Percentiles rank a stretch among this genome's conserved stretches.
Evolutionary conservation across 2,797 vertebrate species (phyloP).

Genomic region (Setipinna tenuifilis): DNA sequence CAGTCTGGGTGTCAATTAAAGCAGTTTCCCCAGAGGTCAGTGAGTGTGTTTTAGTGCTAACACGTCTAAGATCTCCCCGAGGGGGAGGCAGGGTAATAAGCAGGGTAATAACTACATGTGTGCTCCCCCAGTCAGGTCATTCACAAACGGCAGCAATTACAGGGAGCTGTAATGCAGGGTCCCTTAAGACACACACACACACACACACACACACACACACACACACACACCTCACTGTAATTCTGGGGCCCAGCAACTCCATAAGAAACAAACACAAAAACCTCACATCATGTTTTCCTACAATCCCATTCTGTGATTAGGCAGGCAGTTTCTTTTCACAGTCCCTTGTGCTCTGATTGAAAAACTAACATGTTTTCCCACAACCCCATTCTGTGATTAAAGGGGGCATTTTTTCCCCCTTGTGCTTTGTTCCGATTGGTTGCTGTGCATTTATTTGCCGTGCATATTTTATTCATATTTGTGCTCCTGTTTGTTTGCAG

Average conservation of each 20-base stretch:
- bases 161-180: too few relatives aligned
- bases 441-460: neutral
- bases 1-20: neutral
- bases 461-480: neutral
- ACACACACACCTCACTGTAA: too few relatives aligned
- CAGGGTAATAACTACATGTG: neutral
- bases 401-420: too few relatives aligned
- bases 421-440: neutral
- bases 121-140: too few relatives aligned
- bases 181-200: too few relatives aligned
- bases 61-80: neutral
- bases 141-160: too few relatives aligned
- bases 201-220: too few relatives aligned
- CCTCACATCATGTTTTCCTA: neutral
- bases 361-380: too few relatives aligned
- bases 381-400: too few relatives aligned
- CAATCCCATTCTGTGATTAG: neutral
- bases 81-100: neutral
- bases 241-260: neutral
- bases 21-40: neutral
- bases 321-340: neutral
- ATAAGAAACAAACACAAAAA: neutral
- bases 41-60: neutral
- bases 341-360: neutral
- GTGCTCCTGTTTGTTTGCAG: constrained; percentile 69